Evolutionary conservation across 2,797 vertebrate species (phyloP).

Genomic region (Crenuchus spilurus): DNA sequence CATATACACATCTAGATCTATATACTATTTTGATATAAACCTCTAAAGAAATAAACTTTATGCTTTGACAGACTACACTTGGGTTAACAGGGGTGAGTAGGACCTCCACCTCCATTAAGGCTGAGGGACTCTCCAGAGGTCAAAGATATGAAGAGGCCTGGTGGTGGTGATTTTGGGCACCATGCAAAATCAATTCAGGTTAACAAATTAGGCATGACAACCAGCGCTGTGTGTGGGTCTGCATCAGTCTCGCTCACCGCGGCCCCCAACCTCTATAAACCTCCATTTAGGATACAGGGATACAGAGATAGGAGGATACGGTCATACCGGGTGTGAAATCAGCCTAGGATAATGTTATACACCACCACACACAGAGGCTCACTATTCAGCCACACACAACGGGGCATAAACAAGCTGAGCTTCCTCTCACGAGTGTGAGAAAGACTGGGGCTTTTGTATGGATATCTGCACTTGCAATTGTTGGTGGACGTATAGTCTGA

Average conservation of each 20-base stretch:
- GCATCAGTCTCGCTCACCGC: slow-evolving; percentile 2
- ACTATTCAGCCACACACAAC: slow-evolving; percentile 7
- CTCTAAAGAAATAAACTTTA: not conserved
- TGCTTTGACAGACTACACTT: too few species aligned
- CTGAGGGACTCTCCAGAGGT: not conserved
- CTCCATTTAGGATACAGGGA: not conserved
- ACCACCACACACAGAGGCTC: not conserved
- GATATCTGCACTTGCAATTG: not conserved
- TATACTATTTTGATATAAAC: too few species aligned
- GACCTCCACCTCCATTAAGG: not conserved
- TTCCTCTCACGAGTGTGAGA: not conserved
- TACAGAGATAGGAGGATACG: slow-evolving; percentile 8
- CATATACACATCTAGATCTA: too few species aligned
- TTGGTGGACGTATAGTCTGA: too few species aligned
- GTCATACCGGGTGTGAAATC: slow-evolving; percentile 33
- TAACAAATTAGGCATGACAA: slow-evolving; percentile 46
- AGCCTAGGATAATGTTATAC: slow-evolving; percentile 21
- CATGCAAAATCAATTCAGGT: slow-evolving; percentile 43
- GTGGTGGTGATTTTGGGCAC: slow-evolving; percentile 14
- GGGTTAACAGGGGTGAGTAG: too few species aligned
- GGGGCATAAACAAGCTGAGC: not conserved
- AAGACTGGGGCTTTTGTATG: not conserved
- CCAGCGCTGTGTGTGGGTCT: slow-evolving; percentile 8
- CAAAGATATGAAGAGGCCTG: slow-evolving; percentile 24
- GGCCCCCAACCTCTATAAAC: slow-evolving; percentile 14